phyloP scores from a whole-genome alignment of 2,113 vertebrate species.

The Dunckerocampus dactyliophorus region DNA sequence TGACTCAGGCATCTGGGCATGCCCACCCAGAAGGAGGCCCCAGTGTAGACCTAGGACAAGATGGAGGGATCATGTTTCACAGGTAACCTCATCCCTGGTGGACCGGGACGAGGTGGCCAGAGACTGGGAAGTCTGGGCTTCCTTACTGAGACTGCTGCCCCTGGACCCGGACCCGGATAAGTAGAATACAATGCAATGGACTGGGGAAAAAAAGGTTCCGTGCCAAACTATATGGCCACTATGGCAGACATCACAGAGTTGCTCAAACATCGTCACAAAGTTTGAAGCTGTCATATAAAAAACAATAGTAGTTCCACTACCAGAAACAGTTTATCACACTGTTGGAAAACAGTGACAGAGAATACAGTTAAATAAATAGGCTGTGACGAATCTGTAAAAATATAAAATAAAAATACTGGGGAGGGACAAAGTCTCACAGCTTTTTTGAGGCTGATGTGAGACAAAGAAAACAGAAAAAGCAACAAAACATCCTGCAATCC shows the following conservation, averaged over 20 bases:
- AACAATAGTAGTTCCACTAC: constrained; percentile 4
- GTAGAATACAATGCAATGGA: too few species aligned
- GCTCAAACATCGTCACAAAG: neutral
- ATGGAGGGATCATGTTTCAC: too few species aligned
- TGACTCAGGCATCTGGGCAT: too few species aligned
- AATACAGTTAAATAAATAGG: constrained; percentile 4
- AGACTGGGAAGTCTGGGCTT: too few species aligned
- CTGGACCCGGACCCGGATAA: too few species aligned
- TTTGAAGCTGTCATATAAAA: constrained; percentile 17
- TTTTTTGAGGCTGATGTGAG: neutral
- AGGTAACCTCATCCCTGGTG: too few species aligned
- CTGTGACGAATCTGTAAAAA: constrained; percentile 1
- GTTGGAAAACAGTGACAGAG: constrained; percentile 19
- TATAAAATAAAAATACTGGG: neutral
- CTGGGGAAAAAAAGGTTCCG: too few species aligned
- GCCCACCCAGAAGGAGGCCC: too few species aligned
- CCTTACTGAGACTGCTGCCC: too few species aligned
- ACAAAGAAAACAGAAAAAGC: constrained; percentile 12
- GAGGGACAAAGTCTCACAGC: neutral
- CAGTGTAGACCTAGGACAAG: too few species aligned
- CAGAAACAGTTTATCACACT: constrained; percentile 17
- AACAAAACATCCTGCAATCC: constrained; percentile 11
- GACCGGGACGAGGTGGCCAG: too few species aligned
- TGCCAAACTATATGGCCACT: neutral
- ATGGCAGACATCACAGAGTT: neutral